Evolutionary conservation across 2,113 vertebrate species (phyloP).

Genomic region (Ovibos moschatus): DNA sequence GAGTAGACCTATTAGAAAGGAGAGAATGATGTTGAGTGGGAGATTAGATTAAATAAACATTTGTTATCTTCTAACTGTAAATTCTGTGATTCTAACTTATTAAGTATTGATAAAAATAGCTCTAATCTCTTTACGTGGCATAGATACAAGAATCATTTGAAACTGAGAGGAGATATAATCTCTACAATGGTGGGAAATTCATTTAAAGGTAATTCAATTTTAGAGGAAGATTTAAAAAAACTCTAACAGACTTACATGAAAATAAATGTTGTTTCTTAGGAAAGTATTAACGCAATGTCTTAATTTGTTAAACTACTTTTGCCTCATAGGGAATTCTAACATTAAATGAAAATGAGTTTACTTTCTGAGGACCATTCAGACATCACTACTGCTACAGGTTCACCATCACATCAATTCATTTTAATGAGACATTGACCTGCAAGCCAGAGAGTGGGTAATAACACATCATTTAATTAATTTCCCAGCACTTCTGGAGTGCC

Average conservation of each 20-base stretch:
- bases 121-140: constrained; percentile 18
- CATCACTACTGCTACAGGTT: not conserved
- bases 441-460: not conserved
- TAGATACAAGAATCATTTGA: not conserved
- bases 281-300: not conserved
- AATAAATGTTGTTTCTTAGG: not conserved
- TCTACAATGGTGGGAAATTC: not conserved
- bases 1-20: not conserved
- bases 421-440: not conserved
- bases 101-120: not conserved
- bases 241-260: not conserved
- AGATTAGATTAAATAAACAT: not conserved
- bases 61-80: constrained; percentile 2
- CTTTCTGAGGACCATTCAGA: not conserved
- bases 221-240: not conserved
- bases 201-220: constrained; percentile 20
- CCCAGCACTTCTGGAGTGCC: not conserved
- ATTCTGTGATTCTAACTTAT: constrained; percentile 5
- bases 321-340: not conserved
- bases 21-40: not conserved
- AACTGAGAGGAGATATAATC: not conserved
- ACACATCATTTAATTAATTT: constrained; percentile 10
- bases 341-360: constrained; percentile 8
- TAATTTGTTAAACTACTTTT: not conserved
- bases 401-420: not conserved